Evolutionary conservation across 2,113 vertebrate genomes (phyloP).

Genomic region (Chamaea fasciata): DNA sequence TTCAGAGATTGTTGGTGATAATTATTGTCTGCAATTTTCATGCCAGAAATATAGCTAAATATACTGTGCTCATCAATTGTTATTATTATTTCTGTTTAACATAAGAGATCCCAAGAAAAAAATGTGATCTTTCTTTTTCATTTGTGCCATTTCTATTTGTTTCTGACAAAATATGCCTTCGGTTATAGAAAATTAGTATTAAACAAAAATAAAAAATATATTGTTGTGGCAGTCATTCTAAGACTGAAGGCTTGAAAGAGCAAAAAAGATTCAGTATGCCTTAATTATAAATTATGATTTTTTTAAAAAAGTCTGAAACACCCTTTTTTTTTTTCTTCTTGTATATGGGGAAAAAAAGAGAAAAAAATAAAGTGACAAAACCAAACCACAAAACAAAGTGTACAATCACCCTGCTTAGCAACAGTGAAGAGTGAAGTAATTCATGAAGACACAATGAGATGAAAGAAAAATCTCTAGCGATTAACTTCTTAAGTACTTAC

Average conservation of each 20-base stretch:
- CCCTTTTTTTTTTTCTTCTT: background rate
- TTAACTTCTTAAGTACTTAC: background rate
- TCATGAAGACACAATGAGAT: background rate
- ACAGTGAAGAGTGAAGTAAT: background rate
- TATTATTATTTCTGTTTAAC: background rate
- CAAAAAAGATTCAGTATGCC: background rate
- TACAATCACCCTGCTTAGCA: background rate
- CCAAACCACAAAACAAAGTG: background rate
- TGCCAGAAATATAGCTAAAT: background rate
- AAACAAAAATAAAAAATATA: background rate
- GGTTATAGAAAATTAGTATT: background rate
- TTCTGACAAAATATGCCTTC: background rate
- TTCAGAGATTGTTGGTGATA: background rate
- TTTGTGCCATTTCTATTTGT: background rate
- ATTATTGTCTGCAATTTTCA: background rate
- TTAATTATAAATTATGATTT: background rate
- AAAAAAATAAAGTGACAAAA: background rate
- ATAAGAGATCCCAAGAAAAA: background rate
- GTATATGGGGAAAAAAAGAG: background rate
- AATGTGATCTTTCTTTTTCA: background rate
- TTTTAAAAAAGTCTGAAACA: background rate
- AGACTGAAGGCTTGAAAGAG: background rate
- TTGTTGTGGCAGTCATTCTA: background rate
- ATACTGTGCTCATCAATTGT: background rate
- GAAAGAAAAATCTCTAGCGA: background rate